Conservation (phyloP, 2,113 vertebrate species). For the human (Homo sapiens) region GRCh38 chr7:22368501-22369000, state of each 20-base stretch:
- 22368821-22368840: background rate
- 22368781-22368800: background rate
- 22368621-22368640: background rate
- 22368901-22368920: background rate
- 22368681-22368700: slow-evolving; percentile 1
- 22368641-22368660: background rate
- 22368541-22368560: background rate
- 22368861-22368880: background rate
- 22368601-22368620: slow-evolving; percentile 27
- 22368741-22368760: background rate
- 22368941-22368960: background rate
- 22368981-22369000: background rate
- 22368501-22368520: background rate
- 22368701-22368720: background rate
- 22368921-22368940: background rate
- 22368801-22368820: background rate
- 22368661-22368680: background rate
- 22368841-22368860: background rate
- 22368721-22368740: slow-evolving; percentile 19
- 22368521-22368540: slow-evolving; percentile 33
- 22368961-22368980: background rate
- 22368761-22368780: background rate
- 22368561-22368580: slow-evolving; percentile 22
- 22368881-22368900: background rate
- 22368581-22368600: background rate